These are phyloP conservation scores for Plectropomus leopardus DNA, from an alignment of 2,113 vertebrate species.

Conservation along the genomic window DNA sequence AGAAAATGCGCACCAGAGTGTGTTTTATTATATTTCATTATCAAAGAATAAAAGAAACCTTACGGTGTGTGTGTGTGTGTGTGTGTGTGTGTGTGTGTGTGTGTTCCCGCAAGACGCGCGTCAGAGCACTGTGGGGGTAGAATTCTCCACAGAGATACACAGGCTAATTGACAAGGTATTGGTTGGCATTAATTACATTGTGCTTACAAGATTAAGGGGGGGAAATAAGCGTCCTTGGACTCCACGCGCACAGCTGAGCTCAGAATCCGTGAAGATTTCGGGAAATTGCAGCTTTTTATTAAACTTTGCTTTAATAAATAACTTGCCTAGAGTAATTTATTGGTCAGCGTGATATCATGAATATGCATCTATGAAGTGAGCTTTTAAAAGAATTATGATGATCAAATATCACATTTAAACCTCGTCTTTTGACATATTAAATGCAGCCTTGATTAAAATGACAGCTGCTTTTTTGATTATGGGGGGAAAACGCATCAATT, in stretches of 20 bases:
- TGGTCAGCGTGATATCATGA: not conserved
- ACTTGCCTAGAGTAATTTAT: not conserved
- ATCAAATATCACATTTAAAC: conserved; percentile 2
- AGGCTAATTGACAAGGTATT: conserved; percentile 84
- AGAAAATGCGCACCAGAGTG: not conserved
- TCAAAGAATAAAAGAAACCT: not conserved
- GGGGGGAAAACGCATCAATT: not conserved
- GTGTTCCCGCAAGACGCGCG: conserved; percentile 50
- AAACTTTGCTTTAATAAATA: conserved; percentile 9
- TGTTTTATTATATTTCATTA: conserved; percentile 1
- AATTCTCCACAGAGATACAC: conserved; percentile 75
- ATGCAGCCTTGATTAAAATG: not conserved
- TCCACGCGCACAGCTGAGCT: conserved; percentile 71
- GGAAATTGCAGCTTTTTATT: not conserved
- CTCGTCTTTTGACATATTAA: not conserved
- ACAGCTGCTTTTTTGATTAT: not conserved
- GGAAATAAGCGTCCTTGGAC: conserved; percentile 50
- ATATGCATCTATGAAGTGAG: not conserved
- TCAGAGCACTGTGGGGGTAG: conserved; percentile 70
- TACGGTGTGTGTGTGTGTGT: conserved; percentile 17
- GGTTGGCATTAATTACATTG: conserved; percentile 83
- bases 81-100: conserved; percentile 27
- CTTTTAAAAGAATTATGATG: not conserved
- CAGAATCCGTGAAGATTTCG: conserved; percentile 22
- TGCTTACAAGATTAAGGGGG: conserved; percentile 77